These are phyloP conservation scores for Chrysolina americana DNA, from an alignment of 2,888 invertebrate species.

Conservation along the genomic window DNA sequence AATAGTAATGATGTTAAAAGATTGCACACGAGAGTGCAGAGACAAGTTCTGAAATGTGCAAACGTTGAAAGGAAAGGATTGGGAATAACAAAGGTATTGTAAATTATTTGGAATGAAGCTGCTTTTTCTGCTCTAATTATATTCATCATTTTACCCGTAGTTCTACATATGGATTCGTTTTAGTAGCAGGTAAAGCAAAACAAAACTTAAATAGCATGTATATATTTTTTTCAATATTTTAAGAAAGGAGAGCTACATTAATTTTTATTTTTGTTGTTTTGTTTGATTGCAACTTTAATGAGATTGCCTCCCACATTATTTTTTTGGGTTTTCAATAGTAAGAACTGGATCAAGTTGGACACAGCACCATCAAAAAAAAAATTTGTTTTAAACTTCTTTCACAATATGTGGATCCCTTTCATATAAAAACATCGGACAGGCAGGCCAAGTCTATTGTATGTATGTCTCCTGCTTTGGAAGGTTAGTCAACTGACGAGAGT, in stretches of 20 bases:
- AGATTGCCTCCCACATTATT: too few species aligned
- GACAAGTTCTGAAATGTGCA: conserved; percentile 87
- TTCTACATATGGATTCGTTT: conserved; percentile 48
- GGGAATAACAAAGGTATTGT: conserved; percentile 87
- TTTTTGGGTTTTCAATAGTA: too few species aligned
- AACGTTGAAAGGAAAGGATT: conserved; percentile 90
- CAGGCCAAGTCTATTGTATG: too few species aligned
- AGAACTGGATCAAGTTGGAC: too few species aligned
- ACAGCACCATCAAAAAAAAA: too few species aligned
- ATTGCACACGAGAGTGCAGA: conserved; percentile 90
- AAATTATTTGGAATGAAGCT: conserved; percentile 15
- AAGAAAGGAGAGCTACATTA: background rate
- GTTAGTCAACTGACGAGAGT: too few species aligned
- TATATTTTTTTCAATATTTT: conserved; percentile 3
- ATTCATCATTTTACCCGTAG: conserved; percentile 38
- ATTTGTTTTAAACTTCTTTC: too few species aligned
- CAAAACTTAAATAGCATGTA: conserved; percentile 29
- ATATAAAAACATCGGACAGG: too few species aligned
- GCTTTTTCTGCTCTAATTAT: conserved; percentile 43
- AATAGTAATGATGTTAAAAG: conserved; percentile 87
- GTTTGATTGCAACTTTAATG: background rate
- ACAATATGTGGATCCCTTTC: too few species aligned
- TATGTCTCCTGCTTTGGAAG: too few species aligned
- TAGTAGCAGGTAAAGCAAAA: conserved; percentile 50
- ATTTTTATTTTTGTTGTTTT: conserved; percentile 25